Conservation (phyloP, 2,113 vertebrate species). For the Platichthys flesus region DNA sequence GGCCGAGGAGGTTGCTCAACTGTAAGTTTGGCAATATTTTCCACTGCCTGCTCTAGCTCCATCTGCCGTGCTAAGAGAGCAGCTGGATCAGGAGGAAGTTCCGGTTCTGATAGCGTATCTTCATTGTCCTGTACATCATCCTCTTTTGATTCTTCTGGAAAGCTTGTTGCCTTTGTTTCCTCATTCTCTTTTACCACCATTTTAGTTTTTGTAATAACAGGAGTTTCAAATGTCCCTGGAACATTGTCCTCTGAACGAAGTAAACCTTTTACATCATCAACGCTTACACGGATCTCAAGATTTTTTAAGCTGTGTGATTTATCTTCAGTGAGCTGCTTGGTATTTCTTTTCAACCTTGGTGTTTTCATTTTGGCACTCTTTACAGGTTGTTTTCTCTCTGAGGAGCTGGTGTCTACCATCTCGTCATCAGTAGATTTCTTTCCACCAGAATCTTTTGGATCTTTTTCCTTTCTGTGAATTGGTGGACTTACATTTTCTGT, state of each 20-base stretch:
- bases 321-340: conserved; percentile 83
- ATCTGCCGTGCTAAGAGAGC: conserved; percentile 90
- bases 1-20: conserved; percentile 82
- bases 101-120: conserved; percentile 77
- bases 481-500: conserved; percentile 52
- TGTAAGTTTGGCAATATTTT: conserved; percentile 94
- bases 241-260: conserved; percentile 82
- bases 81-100: conserved; percentile 81
- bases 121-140: conserved; percentile 80
- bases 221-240: conserved; percentile 63
- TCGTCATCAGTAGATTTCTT: conserved; percentile 82
- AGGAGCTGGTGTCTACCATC: conserved; percentile 62
- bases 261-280: conserved; percentile 85
- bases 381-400: conserved; percentile 84
- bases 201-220: conserved; percentile 74
- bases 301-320: conserved; percentile 87
- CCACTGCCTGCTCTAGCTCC: conserved; percentile 94
- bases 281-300: conserved; percentile 85
- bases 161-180: conserved; percentile 61
- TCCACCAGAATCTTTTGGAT: conserved; percentile 64
- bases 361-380: conserved; percentile 89
- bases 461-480: conserved; percentile 59
- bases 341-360: conserved; percentile 85
- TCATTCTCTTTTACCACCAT: conserved; percentile 75
- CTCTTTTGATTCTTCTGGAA: conserved; percentile 79